These are phyloP conservation scores for Ditylenchus dipsaci DNA, from an alignment of 1,140 invertebrate species.

Conservation along the genomic window DNA sequence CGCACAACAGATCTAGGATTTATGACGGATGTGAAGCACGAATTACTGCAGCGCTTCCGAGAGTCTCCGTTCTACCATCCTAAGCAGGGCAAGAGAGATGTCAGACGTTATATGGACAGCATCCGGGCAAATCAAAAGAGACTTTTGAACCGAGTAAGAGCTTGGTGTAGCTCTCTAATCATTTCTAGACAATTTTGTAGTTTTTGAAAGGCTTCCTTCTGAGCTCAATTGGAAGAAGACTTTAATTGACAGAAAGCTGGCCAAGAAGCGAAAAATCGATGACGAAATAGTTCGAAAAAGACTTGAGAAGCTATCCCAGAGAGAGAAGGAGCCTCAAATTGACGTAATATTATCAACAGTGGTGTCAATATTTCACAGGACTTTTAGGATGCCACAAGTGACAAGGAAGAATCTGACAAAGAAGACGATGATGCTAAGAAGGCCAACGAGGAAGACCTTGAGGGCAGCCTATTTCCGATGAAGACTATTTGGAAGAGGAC, in stretches of 20 bases:
- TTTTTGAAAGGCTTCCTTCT: background rate
- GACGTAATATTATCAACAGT: background rate
- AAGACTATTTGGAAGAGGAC: conserved; percentile 29
- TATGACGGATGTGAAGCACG: conserved; percentile 26
- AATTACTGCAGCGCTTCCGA: conserved; percentile 25
- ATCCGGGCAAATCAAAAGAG: background rate
- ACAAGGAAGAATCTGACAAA: conserved; percentile 17
- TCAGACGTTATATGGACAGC: conserved; percentile 15
- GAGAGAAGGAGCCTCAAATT: conserved; percentile 9
- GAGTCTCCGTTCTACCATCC: conserved; percentile 22
- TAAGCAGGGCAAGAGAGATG: conserved; percentile 21
- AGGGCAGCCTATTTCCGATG: conserved; percentile 17
- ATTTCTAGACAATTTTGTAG: conserved; percentile 7
- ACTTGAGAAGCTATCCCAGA: conserved; percentile 9
- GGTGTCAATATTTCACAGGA: background rate
- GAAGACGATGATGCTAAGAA: conserved; percentile 23
- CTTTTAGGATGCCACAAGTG: conserved; percentile 10
- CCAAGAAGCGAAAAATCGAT: conserved; percentile 10
- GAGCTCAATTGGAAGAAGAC: conserved; percentile 13
- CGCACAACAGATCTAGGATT: conserved; percentile 19
- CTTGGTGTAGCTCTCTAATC: background rate
- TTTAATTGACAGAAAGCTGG: background rate
- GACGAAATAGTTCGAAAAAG: conserved; percentile 9
- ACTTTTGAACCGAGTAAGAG: conserved; percentile 9
- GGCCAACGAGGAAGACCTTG: conserved; percentile 10